phyloP scores from a whole-genome alignment of 2,888 invertebrate species.

The Margaritifera margaritifera region DNA sequence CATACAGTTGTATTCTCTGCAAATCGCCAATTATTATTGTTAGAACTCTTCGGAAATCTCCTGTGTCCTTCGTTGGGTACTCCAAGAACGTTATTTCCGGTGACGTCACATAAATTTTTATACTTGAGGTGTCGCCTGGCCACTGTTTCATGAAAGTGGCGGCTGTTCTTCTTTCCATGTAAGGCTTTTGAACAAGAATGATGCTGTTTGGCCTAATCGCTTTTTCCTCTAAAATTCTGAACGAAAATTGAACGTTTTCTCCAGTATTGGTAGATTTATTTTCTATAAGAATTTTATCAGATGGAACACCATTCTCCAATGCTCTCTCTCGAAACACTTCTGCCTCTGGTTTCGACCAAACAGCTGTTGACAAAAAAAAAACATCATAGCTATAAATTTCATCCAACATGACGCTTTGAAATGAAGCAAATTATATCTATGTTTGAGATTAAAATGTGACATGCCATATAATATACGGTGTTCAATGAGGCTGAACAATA shows the following conservation, averaged over 20 bases:
- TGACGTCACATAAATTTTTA: conserved; percentile 53
- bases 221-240: conserved; percentile 35
- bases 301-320: conserved; percentile 51
- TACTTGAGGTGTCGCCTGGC: conserved; percentile 40
- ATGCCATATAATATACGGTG: not conserved
- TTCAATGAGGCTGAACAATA: too few relatives aligned
- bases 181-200: conserved; percentile 64
- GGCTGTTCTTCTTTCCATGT: conserved; percentile 61
- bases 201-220: conserved; percentile 31
- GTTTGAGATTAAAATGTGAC: not conserved
- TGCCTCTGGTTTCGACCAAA: conserved; percentile 58
- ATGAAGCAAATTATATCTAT: not conserved
- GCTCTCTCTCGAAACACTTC: conserved; percentile 57
- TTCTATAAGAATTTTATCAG: conserved; percentile 52
- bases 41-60: conserved; percentile 47
- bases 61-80: conserved; percentile 53
- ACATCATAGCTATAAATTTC: not conserved
- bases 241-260: conserved; percentile 58
- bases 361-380: conserved; percentile 35
- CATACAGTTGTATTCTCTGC: conserved; percentile 56
- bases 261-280: conserved; percentile 60
- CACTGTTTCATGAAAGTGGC: conserved; percentile 67
- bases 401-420: not conserved
- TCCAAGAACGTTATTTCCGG: conserved; percentile 52
- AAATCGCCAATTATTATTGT: conserved; percentile 53